Conservation (phyloP, 2,888 invertebrate genomes). For the Drepanosiphum platanoidis region DNA sequence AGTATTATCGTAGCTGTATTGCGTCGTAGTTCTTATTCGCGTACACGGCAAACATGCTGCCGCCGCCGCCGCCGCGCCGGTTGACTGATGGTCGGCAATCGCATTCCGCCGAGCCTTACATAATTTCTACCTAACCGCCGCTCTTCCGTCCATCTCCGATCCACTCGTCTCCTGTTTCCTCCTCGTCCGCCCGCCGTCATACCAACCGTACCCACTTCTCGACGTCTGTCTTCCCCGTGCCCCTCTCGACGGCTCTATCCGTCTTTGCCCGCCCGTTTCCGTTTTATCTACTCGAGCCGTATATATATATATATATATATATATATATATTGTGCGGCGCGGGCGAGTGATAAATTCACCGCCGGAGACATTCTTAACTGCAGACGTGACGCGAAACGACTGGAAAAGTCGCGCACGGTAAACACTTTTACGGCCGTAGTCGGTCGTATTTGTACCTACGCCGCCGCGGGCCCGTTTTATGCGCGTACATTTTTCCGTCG, state of each 20-base stretch:
- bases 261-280: background rate
- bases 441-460: background rate
- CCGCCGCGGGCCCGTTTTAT: background rate
- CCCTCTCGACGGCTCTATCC: background rate
- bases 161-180: background rate
- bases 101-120: conserved; percentile 33
- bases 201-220: background rate
- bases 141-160: background rate
- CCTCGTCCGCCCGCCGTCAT: too few species aligned
- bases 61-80: background rate
- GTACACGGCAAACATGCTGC: background rate
- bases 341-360: conserved; percentile 42
- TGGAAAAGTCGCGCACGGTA: conserved; percentile 46
- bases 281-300: background rate
- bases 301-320: background rate
- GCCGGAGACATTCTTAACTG: conserved; percentile 37
- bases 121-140: conserved; percentile 42
- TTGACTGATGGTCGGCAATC: conserved; percentile 56
- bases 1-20: too few species aligned
- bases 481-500: background rate
- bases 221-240: background rate
- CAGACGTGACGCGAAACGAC: conserved; percentile 43
- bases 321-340: too few species aligned
- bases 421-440: conserved; percentile 14
- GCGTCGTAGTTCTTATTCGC: conserved; percentile 2